phyloP scores from a whole-genome alignment of 2,888 invertebrate genomes.

The Oligia latruncula region DNA sequence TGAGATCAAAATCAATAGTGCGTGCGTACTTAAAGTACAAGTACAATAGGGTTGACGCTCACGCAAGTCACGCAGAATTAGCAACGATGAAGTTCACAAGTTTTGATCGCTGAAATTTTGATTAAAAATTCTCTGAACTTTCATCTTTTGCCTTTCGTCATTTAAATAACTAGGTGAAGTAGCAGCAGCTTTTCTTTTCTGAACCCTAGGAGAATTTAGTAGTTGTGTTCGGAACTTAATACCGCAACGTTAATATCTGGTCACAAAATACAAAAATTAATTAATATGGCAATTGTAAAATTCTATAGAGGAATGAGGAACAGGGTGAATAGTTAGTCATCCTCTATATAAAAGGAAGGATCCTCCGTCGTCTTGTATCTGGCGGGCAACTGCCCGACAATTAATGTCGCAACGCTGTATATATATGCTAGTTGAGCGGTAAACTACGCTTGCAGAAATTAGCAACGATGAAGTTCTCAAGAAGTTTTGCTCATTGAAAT shows the following conservation, averaged over 20 bases:
- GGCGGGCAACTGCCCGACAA: no score
- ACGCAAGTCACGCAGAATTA: not conserved
- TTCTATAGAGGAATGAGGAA: no score
- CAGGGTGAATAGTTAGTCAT: no score
- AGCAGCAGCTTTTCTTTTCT: not conserved
- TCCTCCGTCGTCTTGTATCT: no score
- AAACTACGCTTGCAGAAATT: not conserved
- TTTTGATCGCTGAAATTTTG: not conserved
- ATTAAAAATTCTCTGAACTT: not conserved
- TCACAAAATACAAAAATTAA: not conserved
- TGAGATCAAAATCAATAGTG: constrained; percentile 18
- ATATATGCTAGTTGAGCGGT: no score
- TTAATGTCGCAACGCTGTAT: no score
- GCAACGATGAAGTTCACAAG: not conserved
- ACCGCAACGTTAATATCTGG: not conserved
- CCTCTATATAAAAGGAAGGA: no score
- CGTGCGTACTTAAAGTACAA: not conserved
- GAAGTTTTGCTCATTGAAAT: not conserved
- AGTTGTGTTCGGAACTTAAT: not conserved
- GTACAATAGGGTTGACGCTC: not conserved
- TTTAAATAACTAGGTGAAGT: not conserved
- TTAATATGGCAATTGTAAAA: not conserved
- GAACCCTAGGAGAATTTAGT: not conserved
- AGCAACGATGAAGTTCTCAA: not conserved
- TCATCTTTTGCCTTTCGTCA: not conserved